Conservation (phyloP, 2,797 vertebrate species). For the Graptemys geographica region DNA sequence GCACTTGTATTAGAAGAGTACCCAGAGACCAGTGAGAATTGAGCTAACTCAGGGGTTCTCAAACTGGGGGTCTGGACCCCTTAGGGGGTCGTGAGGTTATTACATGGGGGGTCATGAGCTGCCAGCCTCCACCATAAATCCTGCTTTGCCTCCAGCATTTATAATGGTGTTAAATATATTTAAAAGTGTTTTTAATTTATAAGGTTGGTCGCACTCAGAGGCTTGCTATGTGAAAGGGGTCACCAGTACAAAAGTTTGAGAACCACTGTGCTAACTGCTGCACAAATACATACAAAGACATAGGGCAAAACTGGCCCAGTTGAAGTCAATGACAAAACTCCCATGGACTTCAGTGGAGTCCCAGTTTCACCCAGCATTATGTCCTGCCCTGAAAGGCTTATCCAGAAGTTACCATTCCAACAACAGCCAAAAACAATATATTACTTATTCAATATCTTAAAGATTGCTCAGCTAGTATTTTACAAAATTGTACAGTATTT, state of each 20-base stretch:
- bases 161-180: too few species aligned
- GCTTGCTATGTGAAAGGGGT: too few species aligned
- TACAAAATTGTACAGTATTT: neutral
- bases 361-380: neutral
- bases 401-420: accelerated
- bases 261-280: neutral
- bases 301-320: accelerated
- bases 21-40: accelerated
- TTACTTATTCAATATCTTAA: neutral
- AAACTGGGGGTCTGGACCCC: too few species aligned
- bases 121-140: too few species aligned
- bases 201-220: too few species aligned
- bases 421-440: neutral
- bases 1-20: accelerated
- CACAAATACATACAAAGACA: neutral
- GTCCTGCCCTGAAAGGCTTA: neutral
- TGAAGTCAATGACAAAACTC: neutral
- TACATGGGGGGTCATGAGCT: too few species aligned
- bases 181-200: too few species aligned
- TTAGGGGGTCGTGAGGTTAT: too few species aligned
- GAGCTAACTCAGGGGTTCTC: neutral
- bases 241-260: too few species aligned
- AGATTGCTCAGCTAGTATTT: neutral
- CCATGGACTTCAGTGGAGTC: neutral
- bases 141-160: too few species aligned